Base-by-base conservation (phyloP, 2,113 vertebrate genomes). In the Esox niger region DNA sequence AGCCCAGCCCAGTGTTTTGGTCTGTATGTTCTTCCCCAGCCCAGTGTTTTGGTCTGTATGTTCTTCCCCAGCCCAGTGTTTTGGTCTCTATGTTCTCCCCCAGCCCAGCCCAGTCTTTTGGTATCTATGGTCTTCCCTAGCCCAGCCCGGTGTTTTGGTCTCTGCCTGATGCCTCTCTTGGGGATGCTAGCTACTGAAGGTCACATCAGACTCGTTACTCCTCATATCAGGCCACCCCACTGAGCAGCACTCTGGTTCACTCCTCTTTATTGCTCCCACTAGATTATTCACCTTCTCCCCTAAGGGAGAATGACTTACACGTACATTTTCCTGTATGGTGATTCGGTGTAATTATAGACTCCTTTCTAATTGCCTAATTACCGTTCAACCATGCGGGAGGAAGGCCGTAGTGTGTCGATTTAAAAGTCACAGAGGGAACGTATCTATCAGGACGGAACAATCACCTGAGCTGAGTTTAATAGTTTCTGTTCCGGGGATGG, bases 351-450 rank as follows among this genome's bases (percentile, higher is more conserved):
- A 63, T 47, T 47, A 29, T 30, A 23, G 70, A 47, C 58, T 15
- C 63, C 23, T 27, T 10, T 64, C 38, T 54, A 25, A 76, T 30
- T n/a, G 13, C 49, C 62, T 65, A 9, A 71, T 75, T 73, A 62
- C 64, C 11, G 60, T 20, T 32, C 59, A 30, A 21, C 59, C 20
- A 61, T n/a, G 31, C 2, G 31, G 25, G 59, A 61, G 59, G 23
- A 32, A 31, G 49, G 59, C 71, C 54, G 8, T 70, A 33, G 62
- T 13, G 47, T 0, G 2, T 64, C 62, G 65, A 56, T 65, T 75
- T 77, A 58, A 79, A 68, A 66, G 76, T 68, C 61, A 62, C 47
- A 0, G 38, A 30, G 63, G 6, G 2, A 58, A 63, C 49, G 38
- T 29, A 23, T 25, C 54, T 52, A 20, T 9, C 43, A 33, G 66